These are phyloP conservation scores for Polyploca ridens DNA, from an alignment of 2,888 invertebrate genomes.

Conservation along the genomic window DNA sequence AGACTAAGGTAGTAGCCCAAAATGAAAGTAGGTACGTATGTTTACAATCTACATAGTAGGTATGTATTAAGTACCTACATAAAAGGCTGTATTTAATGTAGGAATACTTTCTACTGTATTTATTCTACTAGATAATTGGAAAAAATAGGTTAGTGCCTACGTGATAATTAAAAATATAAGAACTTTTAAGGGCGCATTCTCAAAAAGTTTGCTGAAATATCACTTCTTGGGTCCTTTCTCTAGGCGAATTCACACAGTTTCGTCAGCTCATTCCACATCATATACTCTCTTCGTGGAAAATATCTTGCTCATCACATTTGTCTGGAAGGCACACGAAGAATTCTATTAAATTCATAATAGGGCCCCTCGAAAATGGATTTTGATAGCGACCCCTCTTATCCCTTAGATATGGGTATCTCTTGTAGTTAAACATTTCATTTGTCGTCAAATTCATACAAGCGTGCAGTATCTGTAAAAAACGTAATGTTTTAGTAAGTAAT, in stretches of 20 bases:
- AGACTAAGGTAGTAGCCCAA: no score
- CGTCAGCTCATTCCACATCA: slow-evolving; percentile 58
- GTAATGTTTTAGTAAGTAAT: no score
- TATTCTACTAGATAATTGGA: no score
- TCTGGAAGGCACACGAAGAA: slow-evolving; percentile 95
- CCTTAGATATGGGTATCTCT: slow-evolving; percentile 94
- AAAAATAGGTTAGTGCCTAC: neutral
- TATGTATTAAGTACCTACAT: no score
- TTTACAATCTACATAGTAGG: no score
- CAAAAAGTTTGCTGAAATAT: slow-evolving; percentile 26
- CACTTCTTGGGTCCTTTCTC: slow-evolving; percentile 28
- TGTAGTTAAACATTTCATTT: slow-evolving; percentile 97
- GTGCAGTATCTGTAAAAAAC: slow-evolving; percentile 89
- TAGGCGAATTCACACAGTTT: slow-evolving; percentile 24
- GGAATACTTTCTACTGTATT: no score
- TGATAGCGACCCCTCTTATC: slow-evolving; percentile 95
- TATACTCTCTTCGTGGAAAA: slow-evolving; percentile 87
- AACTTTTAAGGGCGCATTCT: neutral
- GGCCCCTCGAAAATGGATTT: slow-evolving; percentile 96
- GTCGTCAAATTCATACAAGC: slow-evolving; percentile 97
- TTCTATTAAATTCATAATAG: slow-evolving; percentile 93
- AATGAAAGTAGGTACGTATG: no score
- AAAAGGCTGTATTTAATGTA: no score
- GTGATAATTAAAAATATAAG: neutral
- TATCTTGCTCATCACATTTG: slow-evolving; percentile 90